Evolutionary conservation across 1,140 invertebrate genomes (phyloP), one percentile per base, ranked within the genome.

Genomic region (Cyclina sinensis): DNA sequence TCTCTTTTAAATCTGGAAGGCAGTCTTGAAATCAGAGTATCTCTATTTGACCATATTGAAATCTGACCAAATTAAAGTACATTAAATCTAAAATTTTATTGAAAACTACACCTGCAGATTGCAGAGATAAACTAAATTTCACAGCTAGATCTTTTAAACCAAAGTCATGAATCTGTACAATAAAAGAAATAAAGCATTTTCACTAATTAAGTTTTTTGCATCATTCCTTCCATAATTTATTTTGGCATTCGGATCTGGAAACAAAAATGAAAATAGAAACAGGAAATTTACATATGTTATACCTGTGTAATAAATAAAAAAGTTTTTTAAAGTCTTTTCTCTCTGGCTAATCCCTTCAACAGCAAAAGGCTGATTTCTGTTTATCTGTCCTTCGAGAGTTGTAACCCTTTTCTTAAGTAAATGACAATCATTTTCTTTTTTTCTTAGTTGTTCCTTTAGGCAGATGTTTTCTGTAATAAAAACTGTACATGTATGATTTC

Each of bases 51-150:
- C 73, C 73, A 76, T 18, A 76, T 35, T 76, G 73, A 76, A n/a
- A 76, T 24, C 35, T 76, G 73, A 24, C 73, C 35, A 76, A 76
- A 76, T 46, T 76, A 7, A 89, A 86, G 62, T 90, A 90, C 79
- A 91, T 87, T n/a, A 89, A 46, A 35, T 90, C 68, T 32, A 91
- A 43, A 65, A 81, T 85, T 48, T 73, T 89, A 62, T 88, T 89
- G 54, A 90, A 91, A n/a, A 90, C 74, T 24, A 88, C 79, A 18
- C 82, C 57, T 24, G 86, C 46, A 46, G 89, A 89, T 51, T 91
- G 88, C 3, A 78, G 21, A 18, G 43, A 57, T n/a, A 91, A 46
- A 32, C 59, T 57, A 74, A 90, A 91, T 39, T 84, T 74, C 27
- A 82, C 57, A 0, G 85, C 86, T 11, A 91, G 7, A 78, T 90